Conservation (phyloP, 1,140 invertebrate species). For the Contarinia nasturtii region DNA sequence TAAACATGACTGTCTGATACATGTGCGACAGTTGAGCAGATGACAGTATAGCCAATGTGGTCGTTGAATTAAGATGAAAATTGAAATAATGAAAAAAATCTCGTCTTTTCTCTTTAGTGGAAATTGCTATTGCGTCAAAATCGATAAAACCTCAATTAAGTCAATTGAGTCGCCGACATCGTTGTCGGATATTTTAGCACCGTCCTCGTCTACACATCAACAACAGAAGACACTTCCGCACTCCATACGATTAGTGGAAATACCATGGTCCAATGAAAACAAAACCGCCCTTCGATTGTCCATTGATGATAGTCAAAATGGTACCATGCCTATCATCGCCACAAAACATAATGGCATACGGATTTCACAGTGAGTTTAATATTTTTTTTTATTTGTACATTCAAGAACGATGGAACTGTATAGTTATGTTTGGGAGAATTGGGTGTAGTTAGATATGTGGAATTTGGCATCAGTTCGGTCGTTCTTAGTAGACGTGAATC, state of each 20-base stretch:
- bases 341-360: constrained; percentile 29
- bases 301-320: constrained; percentile 34
- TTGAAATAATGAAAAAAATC: too few species aligned
- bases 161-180: background rate
- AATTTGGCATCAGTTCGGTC: too few species aligned
- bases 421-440: too few species aligned
- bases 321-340: constrained; percentile 27
- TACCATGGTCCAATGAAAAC: constrained; percentile 31
- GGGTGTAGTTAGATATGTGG: too few species aligned
- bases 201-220: background rate
- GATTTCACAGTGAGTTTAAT: constrained; percentile 39
- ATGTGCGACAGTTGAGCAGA: too few species aligned
- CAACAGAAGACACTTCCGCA: constrained; percentile 23
- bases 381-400: too few species aligned
- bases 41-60: too few species aligned
- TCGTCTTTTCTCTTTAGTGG: constrained; percentile 27
- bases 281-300: constrained; percentile 13
- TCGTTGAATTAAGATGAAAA: too few species aligned
- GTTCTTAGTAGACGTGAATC: too few species aligned
- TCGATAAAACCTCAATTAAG: constrained; percentile 15
- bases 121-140: constrained; percentile 39
- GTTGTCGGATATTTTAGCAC: background rate
- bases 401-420: too few species aligned
- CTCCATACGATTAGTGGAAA: constrained; percentile 61
- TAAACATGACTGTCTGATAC: background rate